phyloP scores from a whole-genome alignment of 2,888 invertebrate genomes.

The Rhyacophila evoluta region DNA sequence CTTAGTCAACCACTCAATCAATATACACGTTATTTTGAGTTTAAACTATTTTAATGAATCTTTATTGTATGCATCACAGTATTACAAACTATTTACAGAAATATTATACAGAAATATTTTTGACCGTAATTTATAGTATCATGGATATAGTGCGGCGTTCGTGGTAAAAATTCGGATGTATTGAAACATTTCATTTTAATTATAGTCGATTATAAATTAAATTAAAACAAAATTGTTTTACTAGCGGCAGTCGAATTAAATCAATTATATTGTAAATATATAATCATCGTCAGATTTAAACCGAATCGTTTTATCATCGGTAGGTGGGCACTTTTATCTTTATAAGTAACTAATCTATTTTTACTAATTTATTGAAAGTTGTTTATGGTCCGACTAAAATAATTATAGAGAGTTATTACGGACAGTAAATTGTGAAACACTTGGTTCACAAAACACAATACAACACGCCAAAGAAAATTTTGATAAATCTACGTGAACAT shows the following conservation, averaged over 20 bases:
- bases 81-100: too few relatives aligned
- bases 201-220: not conserved
- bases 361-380: not conserved
- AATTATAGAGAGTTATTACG: not conserved
- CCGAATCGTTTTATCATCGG: not conserved
- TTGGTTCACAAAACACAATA: too few relatives aligned
- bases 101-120: too few relatives aligned
- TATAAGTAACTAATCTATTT: not conserved
- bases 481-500: too few relatives aligned
- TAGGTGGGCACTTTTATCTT: not conserved
- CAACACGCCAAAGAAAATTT: too few relatives aligned
- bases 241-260: not conserved
- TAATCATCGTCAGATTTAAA: not conserved
- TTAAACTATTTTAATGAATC: too few relatives aligned
- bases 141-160: not conserved
- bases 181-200: not conserved
- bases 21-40: too few relatives aligned
- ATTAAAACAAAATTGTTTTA: not conserved
- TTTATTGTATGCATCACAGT: too few relatives aligned
- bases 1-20: too few relatives aligned
- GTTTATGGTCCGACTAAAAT: not conserved
- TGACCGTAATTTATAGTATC: not conserved
- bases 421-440: too few relatives aligned
- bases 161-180: not conserved
- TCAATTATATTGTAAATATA: slow-evolving; percentile 1